Base-by-base conservation (phyloP, 2,888 invertebrate genomes). In the Plagodis pulveraria region DNA sequence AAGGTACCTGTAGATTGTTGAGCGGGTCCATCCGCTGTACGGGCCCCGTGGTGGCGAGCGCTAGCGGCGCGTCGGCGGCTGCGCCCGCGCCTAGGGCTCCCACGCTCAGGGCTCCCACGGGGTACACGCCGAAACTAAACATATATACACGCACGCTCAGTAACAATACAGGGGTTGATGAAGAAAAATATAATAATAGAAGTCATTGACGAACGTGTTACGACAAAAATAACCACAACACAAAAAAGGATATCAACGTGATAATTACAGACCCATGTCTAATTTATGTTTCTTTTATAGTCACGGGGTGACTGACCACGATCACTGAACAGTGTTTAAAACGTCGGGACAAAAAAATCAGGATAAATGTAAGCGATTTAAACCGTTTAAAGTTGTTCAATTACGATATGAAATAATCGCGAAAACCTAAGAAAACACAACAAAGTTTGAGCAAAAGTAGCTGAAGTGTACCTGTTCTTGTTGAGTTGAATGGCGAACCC, bases 401-500 rank as follows among this genome's bases (percentile, higher is more conserved):
- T n/a, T n/a, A n/a, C n/a, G n/a, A n/a, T n/a, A n/a, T n/a, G n/a
- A n/a, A n/a, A n/a, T n/a, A n/a, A n/a, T n/a, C n/a, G n/a, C n/a
- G n/a, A n/a, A n/a, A n/a, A n/a, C n/a, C n/a, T n/a, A n/a, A n/a
- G n/a, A n/a, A 22, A 22, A 22, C 22, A 22, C 22, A 22, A 22
- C 4, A 22, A 22, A 8, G 1, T 4, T 38, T 1, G 6, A 8
- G 50, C n/a, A 6, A 36, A 50, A 36, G 40, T 32, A 36, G 10
- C 0, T 5, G 22, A 34, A 10, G 50, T 49, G 54, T 44, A 92
- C 93, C 93, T 97, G 91, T 99, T 99, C 88, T 99, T 99, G 89
- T 99, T 99, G 77, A 99, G 95, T 82, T 99, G 99, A 80, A 99
- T 97, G 10, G 99, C 99, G 90, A 99, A 99, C 6, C 96, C 97